Base-by-base conservation (phyloP, 1,140 invertebrate species). In the Drosophila cardini region DNA sequence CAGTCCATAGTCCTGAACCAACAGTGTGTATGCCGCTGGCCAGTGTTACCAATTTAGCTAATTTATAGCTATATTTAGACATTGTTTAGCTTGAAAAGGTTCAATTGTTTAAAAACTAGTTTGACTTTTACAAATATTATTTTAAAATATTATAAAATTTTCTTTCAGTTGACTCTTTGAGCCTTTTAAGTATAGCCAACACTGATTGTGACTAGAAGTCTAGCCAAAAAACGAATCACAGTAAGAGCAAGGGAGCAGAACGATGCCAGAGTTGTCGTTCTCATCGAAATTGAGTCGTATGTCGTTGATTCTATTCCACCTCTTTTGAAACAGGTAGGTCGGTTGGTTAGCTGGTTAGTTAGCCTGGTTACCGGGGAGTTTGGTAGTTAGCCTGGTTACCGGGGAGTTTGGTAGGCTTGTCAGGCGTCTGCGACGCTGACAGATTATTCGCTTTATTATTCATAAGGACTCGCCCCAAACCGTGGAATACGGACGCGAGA, bases 371-470 rank as follows among this genome's bases (percentile, higher is more conserved):
- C 5, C 34, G 34, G 34, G 57, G 64, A 5, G 30, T 50, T 52
- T 15, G 48, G 48, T 34, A 34, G 48, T 62, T 78, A 46, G 43
- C 62, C 64, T 82, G 60, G 65, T 75, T 70, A 38, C 5, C 34
- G 34, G 34, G 57, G 64, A 5, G 30, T 50, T 52, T 15, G 48
- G 48, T 34, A 34, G 48, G 26, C 48, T 48, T 60, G 46, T 82
- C 71, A 75, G 76, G 68, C 76, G 69, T 70, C 85, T 89, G 84
- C 80, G 80, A 89, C 84, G 77, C 85, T 90, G 84, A 89, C 84
- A 89, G 84, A 89, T 89, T 89, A 89, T 89, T 90, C 80, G 85
- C 85, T 89, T 89, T 89, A 89, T 89, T 89, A 89, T 89, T 90
- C 84, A 89, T 89, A 89, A 89, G 85, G 78, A 86, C 67, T 67